Evolutionary conservation across 2,888 invertebrate species (phyloP), one percentile per base, ranked within the genome.

Genomic region (Dendrolimus pini): DNA sequence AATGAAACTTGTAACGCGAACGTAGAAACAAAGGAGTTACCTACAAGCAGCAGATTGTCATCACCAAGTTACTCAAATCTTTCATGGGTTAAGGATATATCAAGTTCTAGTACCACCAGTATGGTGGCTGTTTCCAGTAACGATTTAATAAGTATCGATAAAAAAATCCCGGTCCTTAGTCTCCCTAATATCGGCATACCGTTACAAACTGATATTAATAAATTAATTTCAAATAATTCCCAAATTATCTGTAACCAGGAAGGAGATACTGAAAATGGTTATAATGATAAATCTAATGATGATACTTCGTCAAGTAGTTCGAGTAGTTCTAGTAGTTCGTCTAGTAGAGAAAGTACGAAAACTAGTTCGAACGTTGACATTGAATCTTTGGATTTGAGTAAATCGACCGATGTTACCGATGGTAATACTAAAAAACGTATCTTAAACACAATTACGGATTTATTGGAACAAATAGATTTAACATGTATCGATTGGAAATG

Each of bases 41-140:
- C 47, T 12, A 47, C 12, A 47, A 47, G 47, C 12, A 47, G 12
- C 9, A 47, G 12, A 47, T 47, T 47, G 9, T 47, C 47, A 7
- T 10, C 47, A 7, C 2, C 47, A 9, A 47, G 47, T 47, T 10
- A 10, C 12, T 47, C 54, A 0, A 72, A 75, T 30, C 63, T 77
- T 0, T 86, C 86, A 0, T 89, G 88, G 87, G 83, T 82, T 1
- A 82, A 73, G 64, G 82, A 87, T 55, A 83, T 89, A 59, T 85
- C 86, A 0, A 78, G 75, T 52, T 82, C 85, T 0, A 82, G 82
- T 52, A 72, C 77, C 0, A 75, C 74, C 0, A 82, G 83, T 1
- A 79, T 75, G 56, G 41, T 82, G 2, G 78, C 82, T 0, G 82
- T 83, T 0, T 59, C 63, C 0, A 75, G 79, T 0, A 72, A 69